phyloP scores from a whole-genome alignment of 2,113 vertebrate species.

The Psettodes erumei region DNA sequence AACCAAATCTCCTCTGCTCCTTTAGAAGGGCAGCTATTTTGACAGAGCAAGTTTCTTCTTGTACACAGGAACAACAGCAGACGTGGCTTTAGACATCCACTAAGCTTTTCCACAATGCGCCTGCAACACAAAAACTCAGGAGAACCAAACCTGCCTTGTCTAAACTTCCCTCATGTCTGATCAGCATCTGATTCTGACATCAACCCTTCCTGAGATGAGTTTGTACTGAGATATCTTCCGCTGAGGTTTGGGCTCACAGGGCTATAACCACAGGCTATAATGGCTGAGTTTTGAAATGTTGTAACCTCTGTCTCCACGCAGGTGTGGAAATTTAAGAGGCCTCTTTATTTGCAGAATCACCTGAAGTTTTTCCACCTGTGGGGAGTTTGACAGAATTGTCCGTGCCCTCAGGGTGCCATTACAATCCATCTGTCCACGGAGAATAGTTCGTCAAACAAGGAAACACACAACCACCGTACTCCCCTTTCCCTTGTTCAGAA shows the following conservation, averaged over 20 bases:
- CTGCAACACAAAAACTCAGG: constrained; percentile 29
- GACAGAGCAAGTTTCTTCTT: constrained; percentile 69
- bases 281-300: constrained; percentile 35
- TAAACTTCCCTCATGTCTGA: constrained; percentile 70
- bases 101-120: constrained; percentile 45
- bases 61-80: constrained; percentile 67
- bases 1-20: constrained; percentile 47
- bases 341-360: constrained; percentile 68
- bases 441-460: constrained; percentile 51
- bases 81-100: constrained; percentile 56
- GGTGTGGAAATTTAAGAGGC: constrained; percentile 73
- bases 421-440: constrained; percentile 46
- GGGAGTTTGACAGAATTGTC: constrained; percentile 33
- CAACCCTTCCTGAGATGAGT: constrained; percentile 44
- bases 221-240: constrained; percentile 54
- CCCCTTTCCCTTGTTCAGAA: constrained; percentile 20
- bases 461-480: constrained; percentile 34
- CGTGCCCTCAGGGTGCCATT: constrained; percentile 48
- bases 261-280: constrained; percentile 44
- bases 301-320: constrained; percentile 42
- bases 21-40: constrained; percentile 46
- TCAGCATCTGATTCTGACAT: constrained; percentile 57
- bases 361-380: constrained; percentile 62
- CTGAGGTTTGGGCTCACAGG: constrained; percentile 25
- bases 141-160: constrained; percentile 56